Evolutionary conservation across 1,140 invertebrate species (phyloP).

Genomic region (Lepidurus packardi): DNA sequence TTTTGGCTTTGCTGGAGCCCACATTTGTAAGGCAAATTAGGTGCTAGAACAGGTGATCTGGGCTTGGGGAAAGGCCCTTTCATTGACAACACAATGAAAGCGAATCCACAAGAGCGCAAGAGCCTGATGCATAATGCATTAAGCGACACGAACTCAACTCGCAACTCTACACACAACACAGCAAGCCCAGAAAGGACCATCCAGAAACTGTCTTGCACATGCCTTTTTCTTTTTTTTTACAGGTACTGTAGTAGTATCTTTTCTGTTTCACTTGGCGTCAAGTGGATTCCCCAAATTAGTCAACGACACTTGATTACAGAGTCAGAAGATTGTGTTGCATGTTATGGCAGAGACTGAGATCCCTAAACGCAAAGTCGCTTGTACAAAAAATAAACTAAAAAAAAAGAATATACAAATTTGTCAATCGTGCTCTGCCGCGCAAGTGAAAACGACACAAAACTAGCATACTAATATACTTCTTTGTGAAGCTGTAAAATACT

Average conservation of each 20-base stretch:
- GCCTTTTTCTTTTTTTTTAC: background rate
- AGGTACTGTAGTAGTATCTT: background rate
- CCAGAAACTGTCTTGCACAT: background rate
- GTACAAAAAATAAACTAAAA: too few species aligned
- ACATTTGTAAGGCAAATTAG: slow-evolving; percentile 14
- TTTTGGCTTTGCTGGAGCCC: background rate
- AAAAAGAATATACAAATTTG: too few species aligned
- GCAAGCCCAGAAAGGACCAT: background rate
- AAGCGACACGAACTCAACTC: slow-evolving; percentile 9
- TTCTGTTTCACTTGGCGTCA: background rate
- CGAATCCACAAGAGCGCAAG: slow-evolving; percentile 5
- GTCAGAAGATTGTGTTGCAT: background rate
- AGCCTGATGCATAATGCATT: slow-evolving; percentile 19
- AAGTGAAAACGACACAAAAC: too few species aligned
- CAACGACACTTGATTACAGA: background rate
- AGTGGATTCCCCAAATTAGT: background rate
- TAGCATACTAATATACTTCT: too few species aligned
- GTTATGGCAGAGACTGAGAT: background rate
- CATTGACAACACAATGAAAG: slow-evolving; percentile 15
- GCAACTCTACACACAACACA: background rate
- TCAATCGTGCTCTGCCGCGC: too few species aligned
- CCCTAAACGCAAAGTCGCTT: too few species aligned
- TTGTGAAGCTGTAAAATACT: too few species aligned
- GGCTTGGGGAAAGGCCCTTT: slow-evolving; percentile 3
- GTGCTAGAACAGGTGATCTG: slow-evolving; percentile 16